A percentile compares a stretch with the other conserved stretches of the same genome.
Evolutionary conservation across 2,888 invertebrate species (phyloP).

Genomic region (Watsonalla binaria): DNA sequence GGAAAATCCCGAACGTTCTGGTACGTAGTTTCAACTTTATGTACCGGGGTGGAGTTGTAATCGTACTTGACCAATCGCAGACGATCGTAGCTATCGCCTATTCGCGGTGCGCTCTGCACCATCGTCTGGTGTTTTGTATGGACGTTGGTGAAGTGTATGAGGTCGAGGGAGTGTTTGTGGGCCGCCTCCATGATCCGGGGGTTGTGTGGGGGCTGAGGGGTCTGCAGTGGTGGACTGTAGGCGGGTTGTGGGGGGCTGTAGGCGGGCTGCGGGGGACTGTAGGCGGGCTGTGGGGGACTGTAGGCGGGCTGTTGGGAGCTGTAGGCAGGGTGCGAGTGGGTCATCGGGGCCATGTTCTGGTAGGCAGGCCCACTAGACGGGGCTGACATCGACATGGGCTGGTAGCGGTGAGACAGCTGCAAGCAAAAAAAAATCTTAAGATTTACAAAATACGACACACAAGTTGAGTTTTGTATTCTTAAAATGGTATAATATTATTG

Average conservation of each 20-base stretch:
- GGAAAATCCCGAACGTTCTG: slow-evolving; percentile 56
- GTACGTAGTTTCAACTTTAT: slow-evolving; percentile 54
- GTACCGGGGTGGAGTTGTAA: slow-evolving; percentile 47
- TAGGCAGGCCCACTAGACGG: slow-evolving; percentile 48
- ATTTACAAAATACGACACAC: no score
- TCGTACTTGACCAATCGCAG: slow-evolving; percentile 49
- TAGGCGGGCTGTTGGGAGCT: slow-evolving; percentile 24
- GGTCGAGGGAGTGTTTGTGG: slow-evolving; percentile 55
- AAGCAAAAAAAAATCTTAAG: slow-evolving; percentile 10
- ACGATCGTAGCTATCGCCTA: slow-evolving; percentile 52
- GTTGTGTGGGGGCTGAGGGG: background rate
- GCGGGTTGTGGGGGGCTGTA: slow-evolving; percentile 30
- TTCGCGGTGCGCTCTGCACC: slow-evolving; percentile 52
- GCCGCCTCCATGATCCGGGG: slow-evolving; percentile 44
- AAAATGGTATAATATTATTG: no score
- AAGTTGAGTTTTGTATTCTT: no score
- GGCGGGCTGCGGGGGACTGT: slow-evolving; percentile 47
- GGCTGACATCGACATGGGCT: slow-evolving; percentile 66
- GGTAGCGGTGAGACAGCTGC: slow-evolving; percentile 61
- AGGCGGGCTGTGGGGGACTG: slow-evolving; percentile 23
- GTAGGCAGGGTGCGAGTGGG: slow-evolving; percentile 60
- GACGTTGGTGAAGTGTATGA: slow-evolving; percentile 55
- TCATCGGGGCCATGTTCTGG: slow-evolving; percentile 61
- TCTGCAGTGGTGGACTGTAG: background rate
- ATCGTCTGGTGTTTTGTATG: slow-evolving; percentile 43